Evolutionary conservation across 2,797 vertebrate species (phyloP).

Genomic region (Psittacula echo): DNA sequence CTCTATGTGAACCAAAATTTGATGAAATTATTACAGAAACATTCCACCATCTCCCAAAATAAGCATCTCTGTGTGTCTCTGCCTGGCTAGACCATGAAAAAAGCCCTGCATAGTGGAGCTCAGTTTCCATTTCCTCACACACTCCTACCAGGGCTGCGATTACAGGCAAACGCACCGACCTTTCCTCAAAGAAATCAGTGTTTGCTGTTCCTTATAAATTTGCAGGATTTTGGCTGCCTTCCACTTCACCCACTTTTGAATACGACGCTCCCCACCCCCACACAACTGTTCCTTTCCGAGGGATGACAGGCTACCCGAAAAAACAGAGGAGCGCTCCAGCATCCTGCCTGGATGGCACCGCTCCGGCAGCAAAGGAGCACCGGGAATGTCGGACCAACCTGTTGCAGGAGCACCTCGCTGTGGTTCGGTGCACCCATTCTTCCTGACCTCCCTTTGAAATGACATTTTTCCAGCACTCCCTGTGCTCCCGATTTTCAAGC

Average conservation of each 20-base stretch:
- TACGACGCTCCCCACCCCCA: constrained; percentile 34
- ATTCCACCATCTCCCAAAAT: constrained; percentile 49
- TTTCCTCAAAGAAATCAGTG: constrained; percentile 46
- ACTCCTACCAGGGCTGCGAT: constrained; percentile 17
- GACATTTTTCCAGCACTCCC: neutral
- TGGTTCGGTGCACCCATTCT: neutral
- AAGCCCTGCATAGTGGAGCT: constrained; percentile 9
- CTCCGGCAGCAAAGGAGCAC: neutral
- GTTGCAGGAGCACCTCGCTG: neutral
- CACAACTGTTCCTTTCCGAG: constrained; percentile 20
- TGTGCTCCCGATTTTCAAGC: neutral
- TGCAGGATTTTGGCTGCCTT: constrained; percentile 23
- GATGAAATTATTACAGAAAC: constrained; percentile 54
- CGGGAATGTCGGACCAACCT: neutral
- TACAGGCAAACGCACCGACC: neutral
- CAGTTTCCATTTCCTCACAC: constrained; percentile 30
- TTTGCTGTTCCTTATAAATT: constrained; percentile 37
- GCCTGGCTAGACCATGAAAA: constrained; percentile 12
- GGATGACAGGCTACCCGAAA: constrained; percentile 23
- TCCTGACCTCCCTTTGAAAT: accelerated
- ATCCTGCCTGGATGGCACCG: neutral
- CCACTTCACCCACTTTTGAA: constrained; percentile 56
- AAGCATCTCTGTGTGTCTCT: constrained; percentile 39
- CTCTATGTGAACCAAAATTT: constrained; percentile 49
- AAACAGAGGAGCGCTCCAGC: neutral